Base-by-base conservation (phyloP, 2,888 invertebrate species). In the Cheilosia soror region DNA sequence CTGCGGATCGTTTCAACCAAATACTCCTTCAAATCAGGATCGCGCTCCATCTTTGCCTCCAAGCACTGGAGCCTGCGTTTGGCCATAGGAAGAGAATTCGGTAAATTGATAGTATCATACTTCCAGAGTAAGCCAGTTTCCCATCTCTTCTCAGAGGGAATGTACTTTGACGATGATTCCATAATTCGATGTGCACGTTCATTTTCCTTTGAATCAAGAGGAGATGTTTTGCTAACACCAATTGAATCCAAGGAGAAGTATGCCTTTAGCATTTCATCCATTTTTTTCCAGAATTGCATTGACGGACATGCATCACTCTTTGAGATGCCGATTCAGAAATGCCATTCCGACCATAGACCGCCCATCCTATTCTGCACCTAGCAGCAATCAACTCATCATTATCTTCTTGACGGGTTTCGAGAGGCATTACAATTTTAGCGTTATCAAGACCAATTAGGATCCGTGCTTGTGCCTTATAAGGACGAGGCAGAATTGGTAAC, bases 331-430 rank as follows among this genome's bases (percentile, higher is more conserved):
- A 13, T 5, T 11, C 11, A 20, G 65, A 37, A 15, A 27, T 57
- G 1, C 11, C 53, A 15, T 78, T 55, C 9, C 73, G 71, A 5
- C 82, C 85, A 25, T 83, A 78, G n/a, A 84, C 76, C 1, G 69
- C 53, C 80, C 80, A 86, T 25, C 82, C 87, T 42, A 85, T 58
- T 79, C 77, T 78, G 27, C 81, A 79, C 65, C 65, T 78, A 13
- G 49, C 40, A 4, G 79, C 72, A 37, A 87, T 75, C 58, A 81
- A 42, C 5, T 60, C 77, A 42, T 84, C 29, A 15, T 49, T 68
- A 3, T 33, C 55, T 15, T 55, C 33, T 60, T 84, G 62, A 40
- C 44, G 49, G 4, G 62, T 75, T 71, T 82, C 81, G 9, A 78
- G 49, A 6, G 81, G 78, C 42, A 82, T 55, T 27, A 65, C 68